Percentiles rank a stretch among this genome's conserved stretches.
phyloP scores from a whole-genome alignment of 2,888 invertebrate species.

The Eubasilissa splendida region DNA sequence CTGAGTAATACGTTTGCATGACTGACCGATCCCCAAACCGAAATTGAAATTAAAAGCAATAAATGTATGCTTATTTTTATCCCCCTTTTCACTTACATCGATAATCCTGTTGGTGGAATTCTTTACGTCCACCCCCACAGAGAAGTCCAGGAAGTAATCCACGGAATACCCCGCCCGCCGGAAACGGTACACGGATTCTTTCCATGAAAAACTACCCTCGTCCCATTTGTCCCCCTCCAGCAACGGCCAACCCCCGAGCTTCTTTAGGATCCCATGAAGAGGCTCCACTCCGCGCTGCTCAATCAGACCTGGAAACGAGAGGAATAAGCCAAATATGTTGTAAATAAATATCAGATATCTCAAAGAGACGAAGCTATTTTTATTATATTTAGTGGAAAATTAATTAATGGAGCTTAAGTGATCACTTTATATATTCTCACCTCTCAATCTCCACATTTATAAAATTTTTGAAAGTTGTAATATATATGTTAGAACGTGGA shows the following conservation, averaged over 20 bases:
- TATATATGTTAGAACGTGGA: too few relatives aligned
- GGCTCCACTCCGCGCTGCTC: slow-evolving; percentile 85
- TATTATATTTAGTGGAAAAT: too few relatives aligned
- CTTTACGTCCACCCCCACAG: slow-evolving; percentile 90
- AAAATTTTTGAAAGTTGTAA: too few relatives aligned
- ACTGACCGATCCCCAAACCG: neutral
- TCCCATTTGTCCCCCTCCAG: slow-evolving; percentile 85
- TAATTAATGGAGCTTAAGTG: too few relatives aligned
- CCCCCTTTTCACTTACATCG: slow-evolving; percentile 77
- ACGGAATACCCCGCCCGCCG: slow-evolving; percentile 87
- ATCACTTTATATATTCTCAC: too few relatives aligned
- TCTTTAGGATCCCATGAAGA: slow-evolving; percentile 78
- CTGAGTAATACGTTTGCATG: neutral
- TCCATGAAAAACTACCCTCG: slow-evolving; percentile 83
- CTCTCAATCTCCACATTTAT: too few relatives aligned
- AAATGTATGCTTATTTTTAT: neutral
- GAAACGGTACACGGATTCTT: slow-evolving; percentile 86
- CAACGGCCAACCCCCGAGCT: slow-evolving; percentile 97
- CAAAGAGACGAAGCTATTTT: too few relatives aligned
- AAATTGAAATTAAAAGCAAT: too few relatives aligned
- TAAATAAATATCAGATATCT: too few relatives aligned
- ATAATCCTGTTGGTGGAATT: slow-evolving; percentile 89
- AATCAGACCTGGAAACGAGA: slow-evolving; percentile 77
- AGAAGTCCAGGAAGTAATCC: slow-evolving; percentile 92
- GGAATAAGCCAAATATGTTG: too few relatives aligned